Conservation (phyloP, 1,140 invertebrate genomes). For the Diprion similis region DNA sequence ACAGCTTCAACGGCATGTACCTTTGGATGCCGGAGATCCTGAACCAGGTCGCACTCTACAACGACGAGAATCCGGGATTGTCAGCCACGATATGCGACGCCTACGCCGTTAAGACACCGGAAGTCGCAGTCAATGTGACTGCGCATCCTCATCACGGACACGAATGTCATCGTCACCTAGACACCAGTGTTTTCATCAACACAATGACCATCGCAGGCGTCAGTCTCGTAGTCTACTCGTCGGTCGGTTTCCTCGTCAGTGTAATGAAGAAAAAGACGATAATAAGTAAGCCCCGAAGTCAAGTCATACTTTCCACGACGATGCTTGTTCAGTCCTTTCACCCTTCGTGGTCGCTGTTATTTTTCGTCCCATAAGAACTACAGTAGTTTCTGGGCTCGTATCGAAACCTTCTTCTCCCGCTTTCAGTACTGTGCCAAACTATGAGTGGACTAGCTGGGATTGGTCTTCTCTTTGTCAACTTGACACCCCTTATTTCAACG, state of each 20-base stretch:
- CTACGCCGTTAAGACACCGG: background rate
- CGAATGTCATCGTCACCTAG: background rate
- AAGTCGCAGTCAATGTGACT: background rate
- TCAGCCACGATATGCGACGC: background rate
- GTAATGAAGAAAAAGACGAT: background rate
- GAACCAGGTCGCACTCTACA: background rate
- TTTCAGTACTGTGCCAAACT: background rate
- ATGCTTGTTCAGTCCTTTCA: no score
- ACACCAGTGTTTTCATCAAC: background rate
- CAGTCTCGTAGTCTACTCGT: background rate
- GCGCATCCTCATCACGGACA: background rate
- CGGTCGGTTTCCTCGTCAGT: background rate
- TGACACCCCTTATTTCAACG: background rate
- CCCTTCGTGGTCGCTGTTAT: no score
- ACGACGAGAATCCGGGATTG: background rate
- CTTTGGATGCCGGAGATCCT: slow-evolving; percentile 1
- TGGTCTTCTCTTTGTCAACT: background rate
- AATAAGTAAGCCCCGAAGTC: background rate
- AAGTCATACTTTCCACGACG: no score
- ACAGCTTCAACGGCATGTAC: slow-evolving; percentile 2
- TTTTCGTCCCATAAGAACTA: no score
- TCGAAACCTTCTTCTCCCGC: background rate
- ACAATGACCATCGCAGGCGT: background rate
- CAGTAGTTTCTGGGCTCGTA: no score
- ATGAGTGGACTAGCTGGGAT: background rate